These are phyloP conservation scores for Pimephales promelas DNA, from an alignment of 2,113 vertebrate species.

Conservation along the genomic window DNA sequence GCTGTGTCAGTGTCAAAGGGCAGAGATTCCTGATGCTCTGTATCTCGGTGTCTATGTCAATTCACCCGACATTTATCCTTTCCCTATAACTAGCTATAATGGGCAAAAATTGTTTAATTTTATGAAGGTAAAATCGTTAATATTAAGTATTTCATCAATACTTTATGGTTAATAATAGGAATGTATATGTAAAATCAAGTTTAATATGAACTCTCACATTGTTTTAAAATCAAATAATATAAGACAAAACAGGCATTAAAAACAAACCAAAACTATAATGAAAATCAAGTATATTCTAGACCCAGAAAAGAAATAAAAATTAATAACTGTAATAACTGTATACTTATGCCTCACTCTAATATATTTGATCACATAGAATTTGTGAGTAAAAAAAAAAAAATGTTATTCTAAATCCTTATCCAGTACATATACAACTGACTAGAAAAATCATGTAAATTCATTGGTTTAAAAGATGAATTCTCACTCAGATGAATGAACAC, in stretches of 20 bases:
- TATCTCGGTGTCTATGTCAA: neutral
- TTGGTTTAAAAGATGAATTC: neutral
- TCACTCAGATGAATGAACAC: neutral
- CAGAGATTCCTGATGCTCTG: constrained; percentile 37
- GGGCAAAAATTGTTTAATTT: neutral
- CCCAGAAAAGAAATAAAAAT: too few relatives aligned
- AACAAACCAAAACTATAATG: neutral
- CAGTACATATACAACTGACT: neutral
- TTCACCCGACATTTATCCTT: neutral
- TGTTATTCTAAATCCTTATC: neutral
- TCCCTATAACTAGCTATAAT: neutral
- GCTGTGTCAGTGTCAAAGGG: constrained; percentile 56
- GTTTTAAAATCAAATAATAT: neutral
- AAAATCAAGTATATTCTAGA: neutral
- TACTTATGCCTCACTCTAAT: neutral
- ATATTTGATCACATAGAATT: neutral
- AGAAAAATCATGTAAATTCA: neutral
- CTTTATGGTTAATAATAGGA: neutral
- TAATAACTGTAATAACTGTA: too few relatives aligned
- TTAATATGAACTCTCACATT: too few relatives aligned
- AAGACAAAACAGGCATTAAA: neutral
- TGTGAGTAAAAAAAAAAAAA: neutral
- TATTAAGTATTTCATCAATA: neutral
- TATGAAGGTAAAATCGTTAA: neutral
- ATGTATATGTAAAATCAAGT: neutral